Conservation (phyloP, 1,140 invertebrate genomes). For the Aethina tumida region DNA sequence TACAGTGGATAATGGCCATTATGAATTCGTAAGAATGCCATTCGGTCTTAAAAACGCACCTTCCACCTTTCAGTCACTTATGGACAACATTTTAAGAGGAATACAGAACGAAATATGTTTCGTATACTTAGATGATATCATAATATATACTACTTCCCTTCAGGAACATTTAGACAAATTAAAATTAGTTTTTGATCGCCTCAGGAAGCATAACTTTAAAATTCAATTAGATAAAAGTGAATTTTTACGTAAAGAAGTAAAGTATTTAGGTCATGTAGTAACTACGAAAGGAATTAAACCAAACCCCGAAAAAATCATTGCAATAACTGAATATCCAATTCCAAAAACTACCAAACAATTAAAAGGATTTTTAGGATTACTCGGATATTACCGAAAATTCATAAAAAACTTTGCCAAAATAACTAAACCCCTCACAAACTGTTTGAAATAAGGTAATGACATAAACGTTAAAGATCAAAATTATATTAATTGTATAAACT, state of each 20-base stretch:
- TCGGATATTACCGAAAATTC: slow-evolving; percentile 25
- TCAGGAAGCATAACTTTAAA: slow-evolving; percentile 4
- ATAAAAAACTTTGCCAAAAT: slow-evolving; percentile 24
- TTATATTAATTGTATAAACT: slow-evolving; percentile 1
- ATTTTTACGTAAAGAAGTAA: slow-evolving; percentile 33
- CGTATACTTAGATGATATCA: slow-evolving; percentile 18
- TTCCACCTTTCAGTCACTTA: slow-evolving; percentile 36
- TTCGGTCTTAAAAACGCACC: slow-evolving; percentile 37
- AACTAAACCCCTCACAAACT: slow-evolving; percentile 19
- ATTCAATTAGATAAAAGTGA: slow-evolving; percentile 8
- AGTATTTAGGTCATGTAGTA: slow-evolving; percentile 26
- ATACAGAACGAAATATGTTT: slow-evolving; percentile 22
- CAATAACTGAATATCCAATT: slow-evolving; percentile 18
- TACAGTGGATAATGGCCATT: slow-evolving; percentile 29
- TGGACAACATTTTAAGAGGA: slow-evolving; percentile 33
- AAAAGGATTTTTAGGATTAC: slow-evolving; percentile 22
- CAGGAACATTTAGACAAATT: slow-evolving; percentile 14
- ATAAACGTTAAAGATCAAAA: neutral
- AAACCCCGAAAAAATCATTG: slow-evolving; percentile 20
- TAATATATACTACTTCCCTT: slow-evolving; percentile 12
- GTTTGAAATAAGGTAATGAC: slow-evolving; percentile 19
- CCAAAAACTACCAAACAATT: slow-evolving; percentile 24
- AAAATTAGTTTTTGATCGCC: slow-evolving; percentile 6
- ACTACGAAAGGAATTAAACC: slow-evolving; percentile 18
- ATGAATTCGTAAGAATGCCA: slow-evolving; percentile 31